phyloP scores from a whole-genome alignment of 2,888 invertebrate species.

The Cyrtodaria siliqua region DNA sequence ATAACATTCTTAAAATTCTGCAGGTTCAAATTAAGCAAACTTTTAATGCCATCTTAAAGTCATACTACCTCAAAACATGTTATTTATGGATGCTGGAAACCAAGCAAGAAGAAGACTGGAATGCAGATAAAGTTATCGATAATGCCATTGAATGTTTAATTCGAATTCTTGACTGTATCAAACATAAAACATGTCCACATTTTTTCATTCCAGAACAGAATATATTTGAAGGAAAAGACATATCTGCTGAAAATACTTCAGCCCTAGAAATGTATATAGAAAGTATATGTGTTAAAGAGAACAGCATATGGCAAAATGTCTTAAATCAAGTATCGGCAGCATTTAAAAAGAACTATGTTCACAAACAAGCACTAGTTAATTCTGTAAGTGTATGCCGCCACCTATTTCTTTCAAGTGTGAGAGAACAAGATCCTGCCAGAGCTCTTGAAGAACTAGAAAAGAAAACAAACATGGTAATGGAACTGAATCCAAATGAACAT shows the following conservation, averaged over 20 bases:
- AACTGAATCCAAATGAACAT: background rate
- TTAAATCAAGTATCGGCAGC: background rate
- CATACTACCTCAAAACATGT: conserved; percentile 8
- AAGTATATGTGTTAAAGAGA: background rate
- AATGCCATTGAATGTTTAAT: conserved; percentile 1
- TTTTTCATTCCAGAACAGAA: conserved; percentile 13
- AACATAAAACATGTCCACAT: conserved; percentile 7
- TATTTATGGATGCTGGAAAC: conserved; percentile 7
- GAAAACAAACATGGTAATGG: background rate
- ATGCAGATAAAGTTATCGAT: background rate
- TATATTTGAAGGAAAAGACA: conserved; percentile 15
- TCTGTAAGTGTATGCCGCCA: conserved; percentile 5
- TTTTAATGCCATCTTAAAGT: background rate
- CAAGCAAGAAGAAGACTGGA: background rate
- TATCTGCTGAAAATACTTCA: background rate
- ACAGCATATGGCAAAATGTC: background rate
- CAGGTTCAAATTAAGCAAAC: background rate
- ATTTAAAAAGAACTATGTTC: background rate
- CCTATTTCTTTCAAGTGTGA: conserved; percentile 7
- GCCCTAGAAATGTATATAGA: background rate
- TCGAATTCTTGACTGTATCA: background rate
- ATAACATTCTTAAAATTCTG: background rate
- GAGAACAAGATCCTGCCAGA: background rate
- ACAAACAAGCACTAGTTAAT: conserved; percentile 1
- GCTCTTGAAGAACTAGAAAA: background rate